phyloP scores from a whole-genome alignment of 2,113 vertebrate species.

The Actenoides hombroni region DNA sequence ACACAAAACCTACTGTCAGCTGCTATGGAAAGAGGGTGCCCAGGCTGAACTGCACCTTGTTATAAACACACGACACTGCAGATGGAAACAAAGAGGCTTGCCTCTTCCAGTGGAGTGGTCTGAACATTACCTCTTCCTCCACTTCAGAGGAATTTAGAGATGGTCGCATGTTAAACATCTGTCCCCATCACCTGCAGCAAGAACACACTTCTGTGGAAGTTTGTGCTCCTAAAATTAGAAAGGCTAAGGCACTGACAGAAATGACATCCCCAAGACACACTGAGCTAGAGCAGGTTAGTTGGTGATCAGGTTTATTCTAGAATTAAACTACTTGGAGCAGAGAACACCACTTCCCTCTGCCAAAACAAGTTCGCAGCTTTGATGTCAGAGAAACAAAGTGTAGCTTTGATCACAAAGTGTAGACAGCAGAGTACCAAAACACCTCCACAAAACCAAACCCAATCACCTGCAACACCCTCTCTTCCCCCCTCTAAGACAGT shows the following conservation, averaged over 20 bases:
- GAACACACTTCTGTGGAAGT: rapidly evolving
- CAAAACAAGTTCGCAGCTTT: neutral
- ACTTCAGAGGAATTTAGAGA: neutral
- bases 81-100: neutral
- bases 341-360: neutral
- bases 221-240: neutral
- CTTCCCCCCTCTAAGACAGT: neutral
- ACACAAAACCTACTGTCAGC: no score
- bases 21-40: neutral
- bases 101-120: neutral
- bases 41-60: neutral
- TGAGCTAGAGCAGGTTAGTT: neutral
- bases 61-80: no score
- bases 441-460: neutral
- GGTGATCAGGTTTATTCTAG: neutral
- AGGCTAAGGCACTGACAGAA: neutral
- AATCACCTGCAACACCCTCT: neutral
- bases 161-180: neutral
- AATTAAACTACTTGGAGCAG: neutral
- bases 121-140: neutral
- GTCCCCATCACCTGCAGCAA: neutral
- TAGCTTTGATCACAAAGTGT: rapidly evolving
- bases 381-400: rapidly evolving
- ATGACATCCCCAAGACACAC: rapidly evolving
- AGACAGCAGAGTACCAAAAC: neutral